Conservation (phyloP, 1,140 invertebrate genomes). For the Galleria mellonella region DNA sequence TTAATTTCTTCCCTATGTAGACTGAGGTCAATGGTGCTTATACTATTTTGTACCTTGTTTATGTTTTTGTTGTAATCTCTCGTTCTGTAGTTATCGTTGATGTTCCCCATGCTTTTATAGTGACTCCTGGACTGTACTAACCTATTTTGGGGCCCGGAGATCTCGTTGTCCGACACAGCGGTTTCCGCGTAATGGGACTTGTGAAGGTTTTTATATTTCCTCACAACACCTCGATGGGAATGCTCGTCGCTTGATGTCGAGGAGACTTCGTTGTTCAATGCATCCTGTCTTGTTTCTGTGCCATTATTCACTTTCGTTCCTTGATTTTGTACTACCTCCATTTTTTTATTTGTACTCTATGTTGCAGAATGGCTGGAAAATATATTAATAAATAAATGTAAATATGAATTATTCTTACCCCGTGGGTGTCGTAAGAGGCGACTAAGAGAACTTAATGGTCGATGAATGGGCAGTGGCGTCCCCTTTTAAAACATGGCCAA, state of each 20-base stretch:
- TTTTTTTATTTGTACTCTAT: not conserved
- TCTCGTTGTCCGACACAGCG: slow-evolving; percentile 46
- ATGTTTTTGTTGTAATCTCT: slow-evolving; percentile 23
- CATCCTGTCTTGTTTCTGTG: slow-evolving; percentile 19
- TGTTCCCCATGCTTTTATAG: slow-evolving; percentile 55
- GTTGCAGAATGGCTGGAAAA: too few species aligned
- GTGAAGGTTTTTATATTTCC: slow-evolving; percentile 40
- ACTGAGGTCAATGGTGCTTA: slow-evolving; percentile 54
- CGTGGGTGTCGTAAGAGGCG: too few species aligned
- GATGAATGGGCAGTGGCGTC: too few species aligned
- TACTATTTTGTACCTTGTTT: slow-evolving; percentile 42
- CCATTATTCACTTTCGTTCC: slow-evolving; percentile 13
- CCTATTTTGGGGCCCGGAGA: slow-evolving; percentile 13
- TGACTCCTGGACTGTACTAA: slow-evolving; percentile 27
- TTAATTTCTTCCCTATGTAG: slow-evolving; percentile 46
- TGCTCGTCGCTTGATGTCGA: slow-evolving; percentile 50
- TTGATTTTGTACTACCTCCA: slow-evolving; percentile 28
- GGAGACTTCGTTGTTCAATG: slow-evolving; percentile 53
- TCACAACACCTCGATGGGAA: slow-evolving; percentile 13
- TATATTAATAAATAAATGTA: not conserved
- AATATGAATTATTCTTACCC: too few species aligned
- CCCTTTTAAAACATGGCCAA: not conserved
- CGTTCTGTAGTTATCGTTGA: slow-evolving; percentile 29
- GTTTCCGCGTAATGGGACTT: slow-evolving; percentile 36
- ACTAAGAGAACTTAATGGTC: too few species aligned